Percentiles rank a stretch among this genome's conserved stretches.
These are phyloP conservation scores for Pelagia noctiluca DNA, from an alignment of 30 jellyfish, hydroid and myxozoan species.

Conservation along the genomic window DNA sequence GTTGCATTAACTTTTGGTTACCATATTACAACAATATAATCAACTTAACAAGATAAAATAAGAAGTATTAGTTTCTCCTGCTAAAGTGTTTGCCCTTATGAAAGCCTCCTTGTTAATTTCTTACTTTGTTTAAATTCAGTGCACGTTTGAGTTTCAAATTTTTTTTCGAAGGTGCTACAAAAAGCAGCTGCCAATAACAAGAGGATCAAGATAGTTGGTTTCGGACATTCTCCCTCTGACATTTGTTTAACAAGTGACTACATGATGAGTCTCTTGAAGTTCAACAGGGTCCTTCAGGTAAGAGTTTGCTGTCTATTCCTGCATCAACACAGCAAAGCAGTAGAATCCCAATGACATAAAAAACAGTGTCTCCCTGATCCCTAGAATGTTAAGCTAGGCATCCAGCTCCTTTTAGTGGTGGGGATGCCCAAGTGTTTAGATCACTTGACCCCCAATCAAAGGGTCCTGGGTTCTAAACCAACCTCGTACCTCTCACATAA, in stretches of 20 bases:
- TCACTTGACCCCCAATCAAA: background rate
- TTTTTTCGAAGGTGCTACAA: constrained; percentile 30
- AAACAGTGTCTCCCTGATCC: background rate
- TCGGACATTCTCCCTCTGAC: constrained; percentile 85
- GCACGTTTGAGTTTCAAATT: background rate
- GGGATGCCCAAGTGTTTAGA: background rate
- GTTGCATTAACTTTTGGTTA: too few relatives aligned
- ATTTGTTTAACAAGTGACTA: constrained; percentile 71
- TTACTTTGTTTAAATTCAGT: too few relatives aligned
- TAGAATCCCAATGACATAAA: too few relatives aligned
- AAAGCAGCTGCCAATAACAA: constrained; percentile 47
- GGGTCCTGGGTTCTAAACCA: too few relatives aligned
- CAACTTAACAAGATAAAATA: too few relatives aligned
- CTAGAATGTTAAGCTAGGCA: background rate
- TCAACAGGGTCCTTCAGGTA: constrained; percentile 56
- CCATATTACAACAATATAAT: too few relatives aligned
- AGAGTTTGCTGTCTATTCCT: background rate
- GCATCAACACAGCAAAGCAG: background rate
- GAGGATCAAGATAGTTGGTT: constrained; percentile 66
- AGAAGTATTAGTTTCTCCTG: too few relatives aligned
- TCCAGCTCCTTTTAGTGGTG: background rate
- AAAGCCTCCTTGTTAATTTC: background rate
- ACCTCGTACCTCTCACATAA: too few relatives aligned
- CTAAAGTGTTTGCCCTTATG: background rate
- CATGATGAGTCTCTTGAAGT: constrained; percentile 62